Percentiles rank a stretch among this genome's conserved stretches.
Conservation (phyloP, 2,113 vertebrate species). For the Protobothrops mucrosquamatus region DNA sequence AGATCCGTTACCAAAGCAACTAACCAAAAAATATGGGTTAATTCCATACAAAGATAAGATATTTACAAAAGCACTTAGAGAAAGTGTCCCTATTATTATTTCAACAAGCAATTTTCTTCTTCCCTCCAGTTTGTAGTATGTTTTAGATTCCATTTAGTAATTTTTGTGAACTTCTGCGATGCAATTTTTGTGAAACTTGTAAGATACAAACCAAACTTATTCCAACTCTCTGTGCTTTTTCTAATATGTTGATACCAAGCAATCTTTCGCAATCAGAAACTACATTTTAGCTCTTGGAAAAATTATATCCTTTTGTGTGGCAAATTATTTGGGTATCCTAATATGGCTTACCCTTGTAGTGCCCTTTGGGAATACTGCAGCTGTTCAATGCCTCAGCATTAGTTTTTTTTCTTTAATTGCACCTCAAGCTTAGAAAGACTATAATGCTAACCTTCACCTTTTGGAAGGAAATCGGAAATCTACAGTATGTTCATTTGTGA, state of each 20-base stretch:
- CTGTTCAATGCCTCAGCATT: conserved; percentile 62
- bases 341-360: conserved; percentile 60
- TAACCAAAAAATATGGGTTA: neutral
- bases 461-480: conserved; percentile 41
- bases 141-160: neutral
- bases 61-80: neutral
- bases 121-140: neutral
- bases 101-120: neutral
- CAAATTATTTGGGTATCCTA: conserved; percentile 63
- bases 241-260: conserved; percentile 51
- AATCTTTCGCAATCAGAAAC: conserved; percentile 35
- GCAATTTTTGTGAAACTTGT: neutral
- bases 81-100: neutral
- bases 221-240: conserved; percentile 9
- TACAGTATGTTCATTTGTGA: conserved; percentile 26
- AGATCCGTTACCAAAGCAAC: neutral
- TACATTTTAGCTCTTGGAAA: conserved; percentile 59
- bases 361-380: conserved; percentile 42
- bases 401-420: conserved; percentile 61
- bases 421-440: conserved; percentile 59
- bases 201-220: neutral
- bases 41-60: neutral
- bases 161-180: neutral
- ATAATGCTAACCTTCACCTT: conserved; percentile 56
- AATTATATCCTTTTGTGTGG: conserved; percentile 50